Evolutionary conservation across 2,797 vertebrate species (phyloP).

Genomic region (Sebastes variabilis): DNA sequence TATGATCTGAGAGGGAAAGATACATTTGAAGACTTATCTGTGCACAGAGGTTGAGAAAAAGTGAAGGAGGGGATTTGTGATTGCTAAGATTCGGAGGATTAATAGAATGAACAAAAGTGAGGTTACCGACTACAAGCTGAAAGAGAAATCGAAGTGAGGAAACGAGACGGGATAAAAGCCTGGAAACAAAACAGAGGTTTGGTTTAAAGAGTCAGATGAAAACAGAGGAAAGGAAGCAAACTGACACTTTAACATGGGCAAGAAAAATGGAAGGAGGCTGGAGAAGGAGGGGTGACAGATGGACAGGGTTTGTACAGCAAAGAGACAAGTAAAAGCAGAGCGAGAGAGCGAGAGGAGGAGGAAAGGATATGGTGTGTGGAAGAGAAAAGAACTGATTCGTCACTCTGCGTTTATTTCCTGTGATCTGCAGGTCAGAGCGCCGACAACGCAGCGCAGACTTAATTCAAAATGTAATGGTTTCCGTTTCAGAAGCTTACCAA

Average conservation of each 20-base stretch:
- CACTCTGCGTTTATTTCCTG: conserved; percentile 58
- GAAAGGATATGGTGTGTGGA: conserved; percentile 35
- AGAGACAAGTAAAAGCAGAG: conserved; percentile 59
- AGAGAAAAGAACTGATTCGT: conserved; percentile 63
- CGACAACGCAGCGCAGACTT: conserved; percentile 30
- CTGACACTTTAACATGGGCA: conserved; percentile 35
- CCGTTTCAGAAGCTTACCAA: conserved; percentile 12
- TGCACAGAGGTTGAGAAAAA: conserved; percentile 30
- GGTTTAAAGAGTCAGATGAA: conserved; percentile 38
- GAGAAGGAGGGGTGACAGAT: conserved; percentile 41
- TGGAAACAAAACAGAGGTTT: conserved; percentile 36
- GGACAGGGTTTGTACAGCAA: conserved; percentile 42
- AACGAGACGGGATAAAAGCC: conserved; percentile 21
- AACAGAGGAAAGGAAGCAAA: conserved; percentile 49
- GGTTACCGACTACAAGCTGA: conserved; percentile 37
- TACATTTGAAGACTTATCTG: conserved; percentile 46
- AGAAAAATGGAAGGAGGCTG: conserved; percentile 37
- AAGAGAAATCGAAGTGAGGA: conserved; percentile 9
- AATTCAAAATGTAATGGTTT: conserved; percentile 39
- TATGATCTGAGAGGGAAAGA: conserved; percentile 38
- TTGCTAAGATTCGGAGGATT: conserved; percentile 60
- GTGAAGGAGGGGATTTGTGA: conserved; percentile 55
- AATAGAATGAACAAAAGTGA: conserved; percentile 56
- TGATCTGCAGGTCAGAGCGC: conserved; percentile 59
- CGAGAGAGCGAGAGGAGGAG: conserved; percentile 11